Conservation (phyloP, 2,797 vertebrate genomes). For the Austrolebias charrua region DNA sequence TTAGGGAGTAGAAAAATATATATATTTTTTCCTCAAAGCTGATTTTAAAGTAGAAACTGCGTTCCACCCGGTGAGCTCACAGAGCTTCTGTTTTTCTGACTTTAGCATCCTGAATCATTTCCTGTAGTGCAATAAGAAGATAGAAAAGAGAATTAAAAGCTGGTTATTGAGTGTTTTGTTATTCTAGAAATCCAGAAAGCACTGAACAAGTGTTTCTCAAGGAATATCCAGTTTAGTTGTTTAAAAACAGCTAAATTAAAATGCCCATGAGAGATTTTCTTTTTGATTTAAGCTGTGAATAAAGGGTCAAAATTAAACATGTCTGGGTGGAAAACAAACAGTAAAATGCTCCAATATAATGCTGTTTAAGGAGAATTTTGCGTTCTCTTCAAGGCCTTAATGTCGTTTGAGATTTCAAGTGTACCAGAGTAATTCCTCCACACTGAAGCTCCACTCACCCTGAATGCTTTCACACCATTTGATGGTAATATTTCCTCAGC, state of each 20-base stretch:
- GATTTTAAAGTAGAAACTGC: conserved; percentile 23
- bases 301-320: neutral
- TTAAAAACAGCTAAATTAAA: neutral
- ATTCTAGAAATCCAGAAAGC: neutral
- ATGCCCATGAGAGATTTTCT: conserved; percentile 11
- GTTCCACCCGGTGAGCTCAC: conserved; percentile 20
- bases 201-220: neutral
- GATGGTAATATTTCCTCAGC: conserved; percentile 2
- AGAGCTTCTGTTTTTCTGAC: conserved; percentile 25
- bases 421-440: conserved; percentile 16
- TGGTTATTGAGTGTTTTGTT: conserved; percentile 1
- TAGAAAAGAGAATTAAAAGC: conserved; percentile 14
- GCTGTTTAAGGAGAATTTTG: conserved; percentile 9
- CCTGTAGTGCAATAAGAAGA: conserved; percentile 51
- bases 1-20: conserved; percentile 69
- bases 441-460: conserved; percentile 6
- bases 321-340: neutral
- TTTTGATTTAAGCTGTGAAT: neutral
- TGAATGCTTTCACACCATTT: conserved; percentile 13
- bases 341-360: conserved; percentile 16
- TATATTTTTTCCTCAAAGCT: conserved; percentile 24
- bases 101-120: conserved; percentile 8
- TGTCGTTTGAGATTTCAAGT: conserved; percentile 8
- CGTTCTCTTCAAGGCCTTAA: conserved; percentile 18
- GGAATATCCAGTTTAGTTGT: neutral